Conservation (phyloP, 1,140 invertebrate species). For the Stratiolaelaps scimitus region DNA sequence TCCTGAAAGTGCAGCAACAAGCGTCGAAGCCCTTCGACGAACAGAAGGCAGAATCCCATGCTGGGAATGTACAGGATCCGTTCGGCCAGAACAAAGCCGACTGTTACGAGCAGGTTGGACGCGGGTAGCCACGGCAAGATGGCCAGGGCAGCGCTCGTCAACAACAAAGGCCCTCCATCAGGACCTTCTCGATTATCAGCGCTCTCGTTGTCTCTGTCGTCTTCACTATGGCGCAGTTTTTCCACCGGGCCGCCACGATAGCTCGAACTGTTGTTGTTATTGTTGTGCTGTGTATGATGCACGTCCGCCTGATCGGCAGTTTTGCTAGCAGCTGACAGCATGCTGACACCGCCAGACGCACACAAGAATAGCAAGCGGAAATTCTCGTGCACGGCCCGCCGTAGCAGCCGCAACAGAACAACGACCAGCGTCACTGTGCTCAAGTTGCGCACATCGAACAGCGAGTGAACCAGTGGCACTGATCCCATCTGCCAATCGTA, state of each 20-base stretch:
- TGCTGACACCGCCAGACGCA: no score
- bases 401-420: conserved; percentile 27
- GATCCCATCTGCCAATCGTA: conserved; percentile 52
- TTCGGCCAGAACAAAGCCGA: conserved; percentile 93
- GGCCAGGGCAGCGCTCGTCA: conserved; percentile 38
- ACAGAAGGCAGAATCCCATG: conserved; percentile 39
- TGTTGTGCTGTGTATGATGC: not conserved
- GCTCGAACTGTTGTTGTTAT: not conserved
- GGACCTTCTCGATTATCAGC: no score
- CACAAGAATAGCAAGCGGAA: not conserved
- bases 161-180: conserved; percentile 29
- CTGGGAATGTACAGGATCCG: conserved; percentile 84
- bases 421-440: conserved; percentile 32
- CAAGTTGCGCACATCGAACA: conserved; percentile 44
- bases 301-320: not conserved
- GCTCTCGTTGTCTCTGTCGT: no score
- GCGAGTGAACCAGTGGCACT: conserved; percentile 43
- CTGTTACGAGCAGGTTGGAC: conserved; percentile 90
- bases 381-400: conserved; percentile 23
- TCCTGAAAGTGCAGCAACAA: conserved; percentile 29
- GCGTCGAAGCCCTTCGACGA: conserved; percentile 37
- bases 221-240: not conserved
- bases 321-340: no score
- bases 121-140: conserved; percentile 85
- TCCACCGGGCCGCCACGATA: not conserved